phyloP scores from a whole-genome alignment of 2,797 vertebrate genomes.

The Sarcophilus harrisii region DNA sequence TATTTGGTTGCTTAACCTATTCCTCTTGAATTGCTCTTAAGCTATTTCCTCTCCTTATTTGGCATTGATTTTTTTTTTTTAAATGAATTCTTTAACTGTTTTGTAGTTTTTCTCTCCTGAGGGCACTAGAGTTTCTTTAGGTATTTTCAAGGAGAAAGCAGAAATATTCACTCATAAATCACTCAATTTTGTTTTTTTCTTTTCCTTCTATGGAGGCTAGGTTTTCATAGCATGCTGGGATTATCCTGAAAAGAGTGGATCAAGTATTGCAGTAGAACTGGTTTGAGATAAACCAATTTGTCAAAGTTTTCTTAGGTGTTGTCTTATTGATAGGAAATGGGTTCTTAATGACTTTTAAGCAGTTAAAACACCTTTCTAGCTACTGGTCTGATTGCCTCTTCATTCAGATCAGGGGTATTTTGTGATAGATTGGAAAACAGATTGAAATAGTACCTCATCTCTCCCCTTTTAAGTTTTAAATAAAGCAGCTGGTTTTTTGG shows the following conservation, averaged over 20 bases:
- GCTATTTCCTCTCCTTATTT: background rate
- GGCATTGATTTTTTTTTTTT: background rate
- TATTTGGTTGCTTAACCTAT: background rate
- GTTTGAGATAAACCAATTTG: background rate
- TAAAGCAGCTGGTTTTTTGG: background rate
- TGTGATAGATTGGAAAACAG: background rate
- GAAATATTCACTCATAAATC: background rate
- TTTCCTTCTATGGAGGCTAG: background rate
- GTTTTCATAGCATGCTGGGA: background rate
- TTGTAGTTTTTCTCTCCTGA: background rate
- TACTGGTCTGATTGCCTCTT: background rate
- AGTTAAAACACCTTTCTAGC: background rate
- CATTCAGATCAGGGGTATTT: background rate
- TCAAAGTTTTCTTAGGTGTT: background rate
- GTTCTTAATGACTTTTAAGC: background rate
- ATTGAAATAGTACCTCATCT: background rate
- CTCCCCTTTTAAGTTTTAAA: background rate
- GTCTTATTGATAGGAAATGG: background rate
- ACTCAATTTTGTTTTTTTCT: background rate
- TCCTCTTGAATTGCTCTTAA: background rate
- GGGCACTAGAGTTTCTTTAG: background rate
- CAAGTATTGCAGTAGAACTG: background rate
- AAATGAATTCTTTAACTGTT: background rate
- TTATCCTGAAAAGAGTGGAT: background rate
- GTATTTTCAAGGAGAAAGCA: background rate